These are phyloP conservation scores for Macrotis lagotis DNA, from an alignment of 2,113 vertebrate genomes.

Conservation along the genomic window DNA sequence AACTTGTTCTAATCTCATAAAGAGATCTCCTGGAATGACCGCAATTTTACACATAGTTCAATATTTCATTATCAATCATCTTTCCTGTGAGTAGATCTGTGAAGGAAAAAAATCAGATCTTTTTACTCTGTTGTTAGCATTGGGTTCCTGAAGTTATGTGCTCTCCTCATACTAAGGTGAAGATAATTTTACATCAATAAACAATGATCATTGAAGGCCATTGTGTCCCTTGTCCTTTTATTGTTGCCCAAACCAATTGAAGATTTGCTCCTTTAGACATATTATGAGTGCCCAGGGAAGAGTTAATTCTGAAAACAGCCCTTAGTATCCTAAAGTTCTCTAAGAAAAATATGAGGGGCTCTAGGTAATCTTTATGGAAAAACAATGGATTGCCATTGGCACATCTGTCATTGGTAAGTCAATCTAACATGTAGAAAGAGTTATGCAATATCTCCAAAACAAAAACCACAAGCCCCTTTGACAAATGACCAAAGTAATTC, in stretches of 20 bases:
- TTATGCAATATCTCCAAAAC: not conserved
- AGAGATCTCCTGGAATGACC: not conserved
- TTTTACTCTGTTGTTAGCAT: not conserved
- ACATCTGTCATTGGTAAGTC: not conserved
- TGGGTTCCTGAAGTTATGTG: not conserved
- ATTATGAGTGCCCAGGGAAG: not conserved
- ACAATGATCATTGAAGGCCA: not conserved
- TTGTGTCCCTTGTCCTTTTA: not conserved
- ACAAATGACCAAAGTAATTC: not conserved
- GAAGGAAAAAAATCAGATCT: not conserved
- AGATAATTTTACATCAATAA: not conserved
- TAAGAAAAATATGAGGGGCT: not conserved
- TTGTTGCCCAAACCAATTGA: not conserved
- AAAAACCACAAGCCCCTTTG: not conserved
- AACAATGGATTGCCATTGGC: not conserved
- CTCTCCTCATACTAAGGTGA: not conserved
- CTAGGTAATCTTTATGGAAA: not conserved
- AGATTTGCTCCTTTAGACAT: not conserved
- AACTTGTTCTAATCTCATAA: not conserved
- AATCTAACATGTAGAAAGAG: not conserved
- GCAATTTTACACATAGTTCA: not conserved
- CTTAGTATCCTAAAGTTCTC: not conserved
- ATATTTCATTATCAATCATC: not conserved
- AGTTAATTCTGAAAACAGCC: not conserved
- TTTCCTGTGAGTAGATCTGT: not conserved